Evolutionary conservation across 2,888 invertebrate genomes (phyloP).

Genomic region (Phyllotreta cruciferae): DNA sequence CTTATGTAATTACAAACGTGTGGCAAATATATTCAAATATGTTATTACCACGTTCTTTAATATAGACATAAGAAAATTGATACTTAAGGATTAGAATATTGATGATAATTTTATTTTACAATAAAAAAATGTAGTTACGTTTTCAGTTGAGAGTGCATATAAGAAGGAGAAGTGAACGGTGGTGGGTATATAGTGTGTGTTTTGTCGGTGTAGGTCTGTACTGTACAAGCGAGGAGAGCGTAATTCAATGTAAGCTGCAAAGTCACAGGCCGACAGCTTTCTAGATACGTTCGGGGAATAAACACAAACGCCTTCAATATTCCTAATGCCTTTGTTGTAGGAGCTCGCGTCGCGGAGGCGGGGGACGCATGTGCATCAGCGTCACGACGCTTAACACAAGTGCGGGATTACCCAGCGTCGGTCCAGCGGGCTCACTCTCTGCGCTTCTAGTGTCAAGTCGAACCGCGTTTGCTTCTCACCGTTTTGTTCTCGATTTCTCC

Average conservation of each 20-base stretch:
- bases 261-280: slow-evolving; percentile 57
- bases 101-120: too few species aligned
- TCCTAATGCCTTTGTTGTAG: slow-evolving; percentile 59
- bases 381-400: slow-evolving; percentile 62
- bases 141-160: too few species aligned
- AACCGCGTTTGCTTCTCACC: slow-evolving; percentile 54
- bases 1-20: too few species aligned
- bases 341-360: slow-evolving; percentile 49
- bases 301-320: slow-evolving; percentile 61
- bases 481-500: slow-evolving; percentile 40
- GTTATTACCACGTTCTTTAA: too few species aligned
- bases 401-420: slow-evolving; percentile 60
- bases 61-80: too few species aligned
- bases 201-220: slow-evolving; percentile 30
- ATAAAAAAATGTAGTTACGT: too few species aligned
- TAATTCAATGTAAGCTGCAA: slow-evolving; percentile 50
- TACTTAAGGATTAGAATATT: too few species aligned
- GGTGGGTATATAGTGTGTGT: neutral
- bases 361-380: slow-evolving; percentile 61
- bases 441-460: slow-evolving; percentile 51
- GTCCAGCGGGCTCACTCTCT: slow-evolving; percentile 58
- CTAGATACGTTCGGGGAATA: slow-evolving; percentile 61
- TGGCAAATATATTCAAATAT: too few species aligned
- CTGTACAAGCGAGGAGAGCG: slow-evolving; percentile 41
- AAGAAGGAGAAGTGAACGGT: too few species aligned